Evolutionary conservation across 2,797 vertebrate genomes (phyloP).

Genomic region (Balearica regulorum): DNA sequence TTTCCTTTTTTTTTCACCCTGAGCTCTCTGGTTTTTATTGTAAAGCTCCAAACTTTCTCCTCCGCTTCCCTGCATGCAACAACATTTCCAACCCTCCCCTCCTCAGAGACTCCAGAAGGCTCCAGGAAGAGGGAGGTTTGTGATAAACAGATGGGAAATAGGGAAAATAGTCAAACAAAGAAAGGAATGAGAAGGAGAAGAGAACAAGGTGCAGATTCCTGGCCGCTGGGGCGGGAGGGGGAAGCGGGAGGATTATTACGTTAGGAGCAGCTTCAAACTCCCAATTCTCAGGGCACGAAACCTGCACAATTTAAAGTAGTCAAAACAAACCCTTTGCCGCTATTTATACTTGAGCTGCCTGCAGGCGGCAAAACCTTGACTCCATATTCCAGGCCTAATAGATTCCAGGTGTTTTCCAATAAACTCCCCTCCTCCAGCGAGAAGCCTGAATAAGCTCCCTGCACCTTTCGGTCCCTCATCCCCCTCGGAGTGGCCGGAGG

Average conservation of each 20-base stretch:
- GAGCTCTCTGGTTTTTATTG: conserved; percentile 9
- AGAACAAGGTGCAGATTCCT: conserved; percentile 70
- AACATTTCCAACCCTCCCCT: conserved; percentile 48
- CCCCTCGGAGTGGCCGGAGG: background rate
- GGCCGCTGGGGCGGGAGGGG: conserved; percentile 33
- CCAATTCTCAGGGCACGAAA: conserved; percentile 75
- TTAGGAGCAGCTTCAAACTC: conserved; percentile 72
- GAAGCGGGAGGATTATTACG: conserved; percentile 52
- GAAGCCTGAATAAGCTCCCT: background rate
- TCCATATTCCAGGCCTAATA: conserved; percentile 69
- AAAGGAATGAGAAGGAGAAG: conserved; percentile 54
- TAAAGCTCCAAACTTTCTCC: conserved; percentile 41
- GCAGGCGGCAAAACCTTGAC: conserved; percentile 70
- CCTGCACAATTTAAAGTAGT: conserved; percentile 77
- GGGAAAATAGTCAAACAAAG: conserved; percentile 69
- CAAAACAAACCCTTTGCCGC: conserved; percentile 76
- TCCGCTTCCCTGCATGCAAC: conserved; percentile 42
- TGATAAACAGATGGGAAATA: conserved; percentile 69
- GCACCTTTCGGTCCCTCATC: background rate
- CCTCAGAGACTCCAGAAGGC: conserved; percentile 52
- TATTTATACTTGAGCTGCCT: conserved; percentile 74
- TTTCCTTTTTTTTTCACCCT: background rate
- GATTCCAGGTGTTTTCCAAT: conserved; percentile 75
- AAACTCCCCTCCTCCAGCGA: conserved; percentile 55
- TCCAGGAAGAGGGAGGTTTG: conserved; percentile 62